A percentile compares a stretch with the other conserved stretches of the same genome.
phyloP scores from a whole-genome alignment of 2,888 invertebrate species.

The Brachypalpus laphriformis region DNA sequence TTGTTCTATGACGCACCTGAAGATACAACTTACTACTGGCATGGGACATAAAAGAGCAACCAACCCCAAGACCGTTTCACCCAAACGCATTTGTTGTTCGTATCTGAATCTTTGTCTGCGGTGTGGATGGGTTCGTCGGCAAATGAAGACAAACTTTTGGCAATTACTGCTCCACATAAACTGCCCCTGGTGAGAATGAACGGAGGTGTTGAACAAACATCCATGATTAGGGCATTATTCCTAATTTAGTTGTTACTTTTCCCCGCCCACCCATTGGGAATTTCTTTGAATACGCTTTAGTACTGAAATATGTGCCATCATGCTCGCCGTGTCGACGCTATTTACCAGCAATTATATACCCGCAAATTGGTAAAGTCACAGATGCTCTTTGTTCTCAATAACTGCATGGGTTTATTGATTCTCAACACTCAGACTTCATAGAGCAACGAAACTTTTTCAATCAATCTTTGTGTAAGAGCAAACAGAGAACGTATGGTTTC shows the following conservation, averaged over 20 bases:
- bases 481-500: slow-evolving; percentile 56
- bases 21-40: slow-evolving; percentile 29
- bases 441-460: slow-evolving; percentile 64
- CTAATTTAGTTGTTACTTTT: slow-evolving; percentile 60
- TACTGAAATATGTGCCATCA: slow-evolving; percentile 2
- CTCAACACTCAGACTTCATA: slow-evolving; percentile 52
- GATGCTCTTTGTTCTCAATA: slow-evolving; percentile 28
- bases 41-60: slow-evolving; percentile 26
- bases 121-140: slow-evolving; percentile 24
- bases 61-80: background rate
- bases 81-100: slow-evolving; percentile 3
- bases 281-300: slow-evolving; percentile 22
- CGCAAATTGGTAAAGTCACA: slow-evolving; percentile 30
- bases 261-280: background rate
- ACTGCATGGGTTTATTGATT: slow-evolving; percentile 44
- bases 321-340: background rate
- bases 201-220: slow-evolving; percentile 63
- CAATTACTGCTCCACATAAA: slow-evolving; percentile 67
- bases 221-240: slow-evolving; percentile 64
- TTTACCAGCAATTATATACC: slow-evolving; percentile 37
- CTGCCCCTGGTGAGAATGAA: slow-evolving; percentile 55
- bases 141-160: slow-evolving; percentile 72
- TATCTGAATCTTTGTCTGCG: slow-evolving; percentile 26
- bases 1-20: slow-evolving; percentile 20
- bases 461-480: slow-evolving; percentile 59